These are phyloP conservation scores for Thunnus albacares DNA, from an alignment of 2,797 vertebrate genomes.

Conservation along the genomic window DNA sequence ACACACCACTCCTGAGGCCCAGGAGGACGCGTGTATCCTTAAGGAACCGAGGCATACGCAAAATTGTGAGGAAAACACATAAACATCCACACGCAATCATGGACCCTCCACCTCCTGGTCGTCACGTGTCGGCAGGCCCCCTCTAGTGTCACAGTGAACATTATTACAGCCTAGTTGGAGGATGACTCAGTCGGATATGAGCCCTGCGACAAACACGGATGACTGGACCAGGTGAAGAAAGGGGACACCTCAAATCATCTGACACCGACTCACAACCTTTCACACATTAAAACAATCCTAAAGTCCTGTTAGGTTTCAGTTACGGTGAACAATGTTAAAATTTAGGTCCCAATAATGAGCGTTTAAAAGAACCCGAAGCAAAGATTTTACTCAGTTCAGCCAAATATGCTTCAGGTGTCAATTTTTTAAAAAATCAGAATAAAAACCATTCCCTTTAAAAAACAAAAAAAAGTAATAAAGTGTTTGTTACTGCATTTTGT, in stretches of 20 bases:
- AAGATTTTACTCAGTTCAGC: slow-evolving; percentile 38
- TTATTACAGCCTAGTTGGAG: slow-evolving; percentile 73
- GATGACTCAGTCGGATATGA: slow-evolving; percentile 53
- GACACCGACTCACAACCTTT: slow-evolving; percentile 59
- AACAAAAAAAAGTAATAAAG: slow-evolving; percentile 24
- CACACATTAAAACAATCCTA: slow-evolving; percentile 63
- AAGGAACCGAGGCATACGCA: slow-evolving; percentile 74
- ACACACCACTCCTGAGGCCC: slow-evolving; percentile 56
- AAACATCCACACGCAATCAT: slow-evolving; percentile 50
- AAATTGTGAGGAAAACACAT: slow-evolving; percentile 58
- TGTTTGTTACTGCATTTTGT: slow-evolving; percentile 27
- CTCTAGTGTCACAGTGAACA: slow-evolving; percentile 85
- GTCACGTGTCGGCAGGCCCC: slow-evolving; percentile 53
- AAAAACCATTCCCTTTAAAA: slow-evolving; percentile 55
- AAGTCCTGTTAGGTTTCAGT: slow-evolving; percentile 58
- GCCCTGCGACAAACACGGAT: slow-evolving; percentile 47
- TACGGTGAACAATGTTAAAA: slow-evolving; percentile 38
- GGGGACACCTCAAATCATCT: slow-evolving; percentile 22
- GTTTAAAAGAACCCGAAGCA: slow-evolving; percentile 25
- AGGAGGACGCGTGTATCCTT: slow-evolving; percentile 65
- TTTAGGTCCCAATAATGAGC: slow-evolving; percentile 39
- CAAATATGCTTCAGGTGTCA: slow-evolving; percentile 45
- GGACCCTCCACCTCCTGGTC: slow-evolving; percentile 46
- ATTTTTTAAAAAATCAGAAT: slow-evolving; percentile 52
- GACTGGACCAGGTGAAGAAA: slow-evolving; percentile 40